A percentile compares a stretch with the other conserved stretches of the same genome.
phyloP scores from a whole-genome alignment of 1,140 invertebrate species.

The Liolophura sinensis region DNA sequence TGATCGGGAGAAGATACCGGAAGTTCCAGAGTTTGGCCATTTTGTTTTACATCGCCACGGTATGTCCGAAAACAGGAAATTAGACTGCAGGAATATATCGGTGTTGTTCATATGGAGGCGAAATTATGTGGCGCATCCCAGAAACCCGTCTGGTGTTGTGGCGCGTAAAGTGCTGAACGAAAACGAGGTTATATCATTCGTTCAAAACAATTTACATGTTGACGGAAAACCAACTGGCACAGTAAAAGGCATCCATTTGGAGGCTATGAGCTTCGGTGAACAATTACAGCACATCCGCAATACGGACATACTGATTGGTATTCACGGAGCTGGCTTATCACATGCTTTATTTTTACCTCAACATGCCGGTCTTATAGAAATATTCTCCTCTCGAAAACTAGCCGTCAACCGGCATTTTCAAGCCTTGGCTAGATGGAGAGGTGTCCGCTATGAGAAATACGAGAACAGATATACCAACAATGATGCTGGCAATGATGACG shows the following conservation, averaged over 20 bases:
- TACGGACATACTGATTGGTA: conserved; percentile 91
- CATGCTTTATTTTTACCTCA: conserved; percentile 92
- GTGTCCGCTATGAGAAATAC: conserved; percentile 44
- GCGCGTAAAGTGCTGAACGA: conserved; percentile 47
- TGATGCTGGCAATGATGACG: conserved; percentile 32
- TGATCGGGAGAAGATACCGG: conserved; percentile 22
- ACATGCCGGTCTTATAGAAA: conserved; percentile 92
- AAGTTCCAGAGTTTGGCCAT: conserved; percentile 45
- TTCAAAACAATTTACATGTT: conserved; percentile 7
- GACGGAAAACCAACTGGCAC: conserved; percentile 1
- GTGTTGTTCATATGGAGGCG: conserved; percentile 48
- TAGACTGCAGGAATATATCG: conserved; percentile 35
- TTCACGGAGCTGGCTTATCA: conserved; percentile 95
- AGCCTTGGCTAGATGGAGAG: conserved; percentile 47
- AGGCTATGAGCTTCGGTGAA: conserved; percentile 33
- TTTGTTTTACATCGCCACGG: conserved; percentile 41
- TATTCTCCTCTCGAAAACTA: conserved; percentile 65
- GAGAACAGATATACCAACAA: conserved; percentile 34
- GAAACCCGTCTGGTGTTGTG: conserved; percentile 41
- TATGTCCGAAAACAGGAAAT: conserved; percentile 1
- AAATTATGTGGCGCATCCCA: conserved; percentile 47
- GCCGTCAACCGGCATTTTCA: conserved; percentile 43
- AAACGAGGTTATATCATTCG: conserved; percentile 26
- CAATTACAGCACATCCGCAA: conserved; percentile 61
- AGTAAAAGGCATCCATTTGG: conserved; percentile 42